Evolutionary conservation across 2,888 invertebrate species (phyloP).

Genomic region (Sipha maydis): DNA sequence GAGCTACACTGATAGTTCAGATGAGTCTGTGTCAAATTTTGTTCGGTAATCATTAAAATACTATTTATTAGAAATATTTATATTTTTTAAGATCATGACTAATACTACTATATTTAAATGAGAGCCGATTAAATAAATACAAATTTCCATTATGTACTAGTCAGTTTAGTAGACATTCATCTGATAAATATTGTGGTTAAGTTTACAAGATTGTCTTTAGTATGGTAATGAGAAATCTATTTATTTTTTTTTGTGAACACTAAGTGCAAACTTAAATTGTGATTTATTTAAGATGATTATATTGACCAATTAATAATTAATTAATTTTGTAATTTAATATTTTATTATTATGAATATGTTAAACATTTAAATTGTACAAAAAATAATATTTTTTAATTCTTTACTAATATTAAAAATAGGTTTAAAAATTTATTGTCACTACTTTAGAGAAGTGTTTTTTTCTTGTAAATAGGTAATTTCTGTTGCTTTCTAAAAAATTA

Average conservation of each 20-base stretch:
- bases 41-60: conserved; percentile 26
- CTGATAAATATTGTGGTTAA: background rate
- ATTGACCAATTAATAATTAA: background rate
- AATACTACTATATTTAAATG: background rate
- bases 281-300: conserved; percentile 17
- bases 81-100: conserved; percentile 18
- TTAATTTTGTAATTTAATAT: background rate
- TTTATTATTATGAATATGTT: background rate
- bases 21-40: conserved; percentile 29
- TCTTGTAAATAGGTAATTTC: background rate
- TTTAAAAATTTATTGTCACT: background rate
- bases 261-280: conserved; percentile 3
- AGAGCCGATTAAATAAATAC: background rate
- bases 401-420: background rate
- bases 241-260: background rate
- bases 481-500: background rate
- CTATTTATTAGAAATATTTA: background rate
- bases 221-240: background rate
- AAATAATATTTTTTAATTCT: background rate
- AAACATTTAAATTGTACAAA: background rate
- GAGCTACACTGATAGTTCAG: conserved; percentile 52
- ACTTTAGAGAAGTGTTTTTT: background rate
- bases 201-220: background rate
- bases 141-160: conserved; percentile 27
- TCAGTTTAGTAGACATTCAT: background rate